phyloP scores from a whole-genome alignment of 2,888 invertebrate genomes.

The Microdon myrmicae region DNA sequence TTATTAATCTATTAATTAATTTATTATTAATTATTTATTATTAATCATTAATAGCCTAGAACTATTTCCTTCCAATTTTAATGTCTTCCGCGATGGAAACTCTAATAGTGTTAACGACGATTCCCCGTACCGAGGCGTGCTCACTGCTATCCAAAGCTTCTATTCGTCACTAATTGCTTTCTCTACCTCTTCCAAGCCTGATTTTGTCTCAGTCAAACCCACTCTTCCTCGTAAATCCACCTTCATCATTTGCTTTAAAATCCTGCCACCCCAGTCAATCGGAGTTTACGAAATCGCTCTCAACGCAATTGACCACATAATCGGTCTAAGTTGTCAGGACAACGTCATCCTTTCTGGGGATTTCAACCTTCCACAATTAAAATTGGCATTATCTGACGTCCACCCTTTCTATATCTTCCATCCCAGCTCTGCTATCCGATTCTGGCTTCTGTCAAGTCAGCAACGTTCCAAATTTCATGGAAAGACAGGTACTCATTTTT shows the following conservation, averaged over 20 bases:
- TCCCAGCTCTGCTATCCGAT: too few relatives aligned
- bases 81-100: background rate
- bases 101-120: background rate
- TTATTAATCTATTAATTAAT: too few relatives aligned
- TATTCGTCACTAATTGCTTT: background rate
- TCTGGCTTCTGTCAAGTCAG: background rate
- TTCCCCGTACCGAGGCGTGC: background rate
- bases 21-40: too few relatives aligned
- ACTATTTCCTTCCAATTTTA: background rate
- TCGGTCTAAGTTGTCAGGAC: background rate
- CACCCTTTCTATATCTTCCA: background rate
- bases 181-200: background rate
- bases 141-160: background rate
- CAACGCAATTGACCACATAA: background rate
- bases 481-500: background rate
- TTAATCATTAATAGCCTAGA: too few relatives aligned
- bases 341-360: background rate
- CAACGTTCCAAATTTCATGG: background rate
- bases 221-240: background rate
- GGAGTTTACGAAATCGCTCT: background rate
- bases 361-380: too few relatives aligned
- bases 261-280: background rate
- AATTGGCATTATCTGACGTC: background rate
- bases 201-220: background rate
- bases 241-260: background rate